Evolutionary conservation across 2,113 vertebrate genomes (phyloP), one percentile per base, ranked within the genome.

Genomic region (Suricata suricatta): DNA sequence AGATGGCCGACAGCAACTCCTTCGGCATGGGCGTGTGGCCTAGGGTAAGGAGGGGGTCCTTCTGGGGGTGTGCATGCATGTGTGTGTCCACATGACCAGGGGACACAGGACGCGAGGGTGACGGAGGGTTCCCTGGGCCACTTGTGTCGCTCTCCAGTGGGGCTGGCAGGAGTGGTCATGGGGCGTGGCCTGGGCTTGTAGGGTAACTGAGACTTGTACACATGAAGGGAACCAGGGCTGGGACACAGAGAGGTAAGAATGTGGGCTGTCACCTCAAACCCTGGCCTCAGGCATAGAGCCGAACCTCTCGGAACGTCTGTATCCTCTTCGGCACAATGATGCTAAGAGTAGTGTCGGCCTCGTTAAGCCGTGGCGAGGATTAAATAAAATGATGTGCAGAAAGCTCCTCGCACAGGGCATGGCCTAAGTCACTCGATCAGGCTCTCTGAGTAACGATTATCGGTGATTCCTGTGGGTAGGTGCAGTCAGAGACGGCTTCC

Each of bases 21-120:
- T 99, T 99, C 15, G 99, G 99, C 69, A 99, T 99, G 66, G 97
- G 98, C 0, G 95, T 98, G 0, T 99, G 99, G 87, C 90, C 98
- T 0, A 99, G 99, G 99, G 99, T 99, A 98, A 88, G 98, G 1
- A 1, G 8, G 5, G 3, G 21, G 35, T 47, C 35, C 21, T 29
- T 52, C 15, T 2, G 0, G 15, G 12, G 17, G 63, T 13, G 7
- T 3, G 63, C 64, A 16, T 17, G 9, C 5, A 14, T 41, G 33
- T 35, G 15, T 27, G 14, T 6, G 15, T 21, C 33, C 47, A 10
- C 2, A 0, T 27, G 47, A 27, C 85, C 14, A 27, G 57, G 57
- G 57, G 21, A 57, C 54, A 57, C 5, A 21, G 92, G 21, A 10
- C 19, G 17, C 38, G 29, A 38, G 31, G 4, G 25, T 8, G 10